phyloP scores from a whole-genome alignment of 92 coral and sea anemone species.

The Muricea muricata region DNA sequence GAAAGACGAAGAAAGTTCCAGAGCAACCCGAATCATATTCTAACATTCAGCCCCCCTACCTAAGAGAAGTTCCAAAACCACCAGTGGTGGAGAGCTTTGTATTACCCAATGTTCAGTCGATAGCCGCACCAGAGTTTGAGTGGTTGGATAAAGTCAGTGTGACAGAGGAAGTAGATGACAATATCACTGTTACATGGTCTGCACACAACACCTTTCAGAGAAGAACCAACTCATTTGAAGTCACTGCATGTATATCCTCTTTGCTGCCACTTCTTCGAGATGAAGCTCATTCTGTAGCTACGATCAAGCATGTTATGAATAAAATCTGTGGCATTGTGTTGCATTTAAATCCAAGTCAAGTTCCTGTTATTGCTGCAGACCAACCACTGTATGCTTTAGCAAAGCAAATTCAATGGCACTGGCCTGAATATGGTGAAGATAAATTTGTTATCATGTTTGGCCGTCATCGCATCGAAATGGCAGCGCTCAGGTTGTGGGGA shows the following conservation, averaged over 20 bases:
- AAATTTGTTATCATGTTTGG: constrained; percentile 55
- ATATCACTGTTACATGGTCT: too few species aligned
- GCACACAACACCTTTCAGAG: constrained; percentile 40
- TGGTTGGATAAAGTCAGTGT: too few species aligned
- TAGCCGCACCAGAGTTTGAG: too few species aligned
- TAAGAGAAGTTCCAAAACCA: constrained; percentile 34
- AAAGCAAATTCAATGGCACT: constrained; percentile 62
- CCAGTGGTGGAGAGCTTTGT: background rate
- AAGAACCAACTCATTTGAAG: constrained; percentile 6
- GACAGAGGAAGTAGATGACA: too few species aligned
- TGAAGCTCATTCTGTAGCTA: constrained; percentile 53
- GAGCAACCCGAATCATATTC: constrained; percentile 41
- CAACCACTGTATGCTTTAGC: constrained; percentile 50
- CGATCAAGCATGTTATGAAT: constrained; percentile 44
- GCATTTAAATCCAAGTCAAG: constrained; percentile 42
- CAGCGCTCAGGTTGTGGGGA: constrained; percentile 40
- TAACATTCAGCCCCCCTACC: constrained; percentile 20
- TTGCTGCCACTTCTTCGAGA: constrained; percentile 58
- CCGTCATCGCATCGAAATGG: constrained; percentile 62
- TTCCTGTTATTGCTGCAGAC: constrained; percentile 44
- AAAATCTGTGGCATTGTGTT: constrained; percentile 2
- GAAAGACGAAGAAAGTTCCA: constrained; percentile 34
- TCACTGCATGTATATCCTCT: constrained; percentile 43
- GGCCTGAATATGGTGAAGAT: constrained; percentile 66
- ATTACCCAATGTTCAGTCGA: too few species aligned